These are phyloP conservation scores for Alcedo quadribrachys DNA, from an alignment of 2,797 vertebrate species.

Conservation along the genomic window DNA sequence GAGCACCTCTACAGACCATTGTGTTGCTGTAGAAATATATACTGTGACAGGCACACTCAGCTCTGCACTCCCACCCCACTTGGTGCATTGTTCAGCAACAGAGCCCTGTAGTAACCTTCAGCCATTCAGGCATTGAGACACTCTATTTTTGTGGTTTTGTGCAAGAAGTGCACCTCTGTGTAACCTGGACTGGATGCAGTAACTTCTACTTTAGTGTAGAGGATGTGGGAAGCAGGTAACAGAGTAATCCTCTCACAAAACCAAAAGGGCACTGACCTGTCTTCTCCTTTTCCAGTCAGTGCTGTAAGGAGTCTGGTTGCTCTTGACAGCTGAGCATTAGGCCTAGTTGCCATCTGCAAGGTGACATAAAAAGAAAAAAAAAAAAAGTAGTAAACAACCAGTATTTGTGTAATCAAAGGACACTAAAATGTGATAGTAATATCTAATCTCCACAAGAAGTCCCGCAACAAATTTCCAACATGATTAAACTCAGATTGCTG, in stretches of 20 bases:
- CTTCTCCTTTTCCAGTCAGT: not conserved
- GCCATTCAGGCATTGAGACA: accelerated
- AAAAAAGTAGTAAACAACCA: constrained; percentile 27
- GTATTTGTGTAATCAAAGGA: constrained; percentile 54
- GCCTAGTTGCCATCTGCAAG: not conserved
- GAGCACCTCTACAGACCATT: not conserved
- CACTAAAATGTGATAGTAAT: constrained; percentile 36
- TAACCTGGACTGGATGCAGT: not conserved
- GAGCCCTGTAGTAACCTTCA: not conserved
- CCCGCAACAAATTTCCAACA: constrained; percentile 57
- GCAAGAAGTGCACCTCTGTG: not conserved
- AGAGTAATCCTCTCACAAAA: accelerated
- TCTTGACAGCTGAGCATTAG: not conserved
- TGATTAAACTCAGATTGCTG: constrained; percentile 60
- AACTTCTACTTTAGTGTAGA: not conserved
- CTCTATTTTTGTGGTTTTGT: not conserved
- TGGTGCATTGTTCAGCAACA: accelerated
- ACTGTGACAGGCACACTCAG: not conserved
- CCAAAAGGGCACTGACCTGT: not conserved
- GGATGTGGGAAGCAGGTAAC: not conserved
- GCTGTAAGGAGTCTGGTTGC: accelerated
- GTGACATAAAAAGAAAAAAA: not conserved
- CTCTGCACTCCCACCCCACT: not conserved
- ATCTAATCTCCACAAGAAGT: constrained; percentile 58
- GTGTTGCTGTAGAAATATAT: not conserved